These are phyloP conservation scores for Drosophila oshimai DNA, from an alignment of 1,140 invertebrate genomes.

Conservation along the genomic window DNA sequence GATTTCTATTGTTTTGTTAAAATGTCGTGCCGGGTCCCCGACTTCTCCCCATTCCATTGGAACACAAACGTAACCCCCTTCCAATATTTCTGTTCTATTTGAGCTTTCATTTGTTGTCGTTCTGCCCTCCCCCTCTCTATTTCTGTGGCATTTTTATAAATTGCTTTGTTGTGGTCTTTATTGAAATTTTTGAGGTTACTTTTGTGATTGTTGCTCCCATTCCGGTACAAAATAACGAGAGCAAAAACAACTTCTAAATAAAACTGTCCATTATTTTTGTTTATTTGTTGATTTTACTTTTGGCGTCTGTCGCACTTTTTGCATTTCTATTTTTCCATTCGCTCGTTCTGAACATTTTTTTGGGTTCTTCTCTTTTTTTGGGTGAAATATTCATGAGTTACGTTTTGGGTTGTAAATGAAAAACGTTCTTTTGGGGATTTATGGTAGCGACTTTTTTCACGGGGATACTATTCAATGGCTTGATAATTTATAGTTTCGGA, in stretches of 20 bases:
- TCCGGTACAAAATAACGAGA: slow-evolving; percentile 4
- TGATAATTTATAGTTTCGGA: slow-evolving; percentile 69
- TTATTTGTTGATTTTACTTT: slow-evolving; percentile 67
- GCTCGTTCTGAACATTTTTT: slow-evolving; percentile 5
- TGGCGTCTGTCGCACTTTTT: slow-evolving; percentile 61
- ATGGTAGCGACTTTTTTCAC: slow-evolving; percentile 41
- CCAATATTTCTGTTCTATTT: slow-evolving; percentile 63
- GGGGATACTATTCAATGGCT: slow-evolving; percentile 53
- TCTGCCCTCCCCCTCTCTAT: neutral
- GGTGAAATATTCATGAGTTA: slow-evolving; percentile 76
- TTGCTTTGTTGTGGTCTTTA: slow-evolving; percentile 80
- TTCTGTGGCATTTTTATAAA: slow-evolving; percentile 75
- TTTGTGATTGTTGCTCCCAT: slow-evolving; percentile 70
- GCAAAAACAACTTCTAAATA: slow-evolving; percentile 28
- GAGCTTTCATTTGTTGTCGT: slow-evolving; percentile 41
- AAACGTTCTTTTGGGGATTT: slow-evolving; percentile 68
- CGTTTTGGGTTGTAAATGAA: slow-evolving; percentile 71
- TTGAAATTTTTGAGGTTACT: slow-evolving; percentile 80
- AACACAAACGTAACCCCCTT: neutral
- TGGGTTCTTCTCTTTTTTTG: slow-evolving; percentile 17
- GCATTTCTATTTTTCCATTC: slow-evolving; percentile 49
- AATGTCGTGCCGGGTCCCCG: slow-evolving; percentile 60
- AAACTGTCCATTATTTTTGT: slow-evolving; percentile 73
- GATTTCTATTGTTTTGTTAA: slow-evolving; percentile 81
- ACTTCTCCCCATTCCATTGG: neutral